Conservation (phyloP, 2,888 invertebrate genomes). For the Aspidiotus rigidus region DNA sequence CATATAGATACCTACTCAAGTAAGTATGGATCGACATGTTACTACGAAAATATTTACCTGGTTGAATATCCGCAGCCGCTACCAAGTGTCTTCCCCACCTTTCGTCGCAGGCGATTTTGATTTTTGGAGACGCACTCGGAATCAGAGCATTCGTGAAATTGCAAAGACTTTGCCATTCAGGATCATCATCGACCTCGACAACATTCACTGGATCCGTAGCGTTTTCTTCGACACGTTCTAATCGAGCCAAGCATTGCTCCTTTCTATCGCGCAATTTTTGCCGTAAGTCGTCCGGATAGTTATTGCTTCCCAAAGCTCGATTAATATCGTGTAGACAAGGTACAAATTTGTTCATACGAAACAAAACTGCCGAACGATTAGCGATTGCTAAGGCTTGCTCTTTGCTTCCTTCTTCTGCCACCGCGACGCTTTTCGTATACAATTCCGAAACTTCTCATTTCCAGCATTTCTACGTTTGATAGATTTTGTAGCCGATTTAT, state of each 20-base stretch:
- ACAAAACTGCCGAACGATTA: conserved; percentile 59
- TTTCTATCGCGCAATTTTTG: conserved; percentile 57
- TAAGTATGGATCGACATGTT: too few species aligned
- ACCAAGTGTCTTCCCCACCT: conserved; percentile 59
- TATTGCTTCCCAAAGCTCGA: conserved; percentile 48
- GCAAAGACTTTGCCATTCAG: too few species aligned
- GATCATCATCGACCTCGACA: too few species aligned
- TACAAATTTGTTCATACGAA: conserved; percentile 52
- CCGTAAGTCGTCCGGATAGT: conserved; percentile 54
- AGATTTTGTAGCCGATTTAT: not conserved
- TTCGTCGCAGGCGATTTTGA: conserved; percentile 51
- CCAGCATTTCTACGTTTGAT: not conserved
- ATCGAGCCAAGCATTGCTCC: conserved; percentile 33
- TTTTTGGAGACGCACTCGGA: conserved; percentile 54
- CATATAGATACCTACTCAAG: too few species aligned
- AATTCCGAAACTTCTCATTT: conserved; percentile 48
- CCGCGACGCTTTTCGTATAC: conserved; percentile 55
- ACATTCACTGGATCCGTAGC: too few species aligned
- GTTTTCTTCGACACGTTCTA: too few species aligned
- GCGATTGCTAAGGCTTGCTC: conserved; percentile 56
- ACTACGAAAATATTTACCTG: conserved; percentile 45
- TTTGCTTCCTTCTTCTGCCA: conserved; percentile 49
- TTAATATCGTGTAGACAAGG: conserved; percentile 57
- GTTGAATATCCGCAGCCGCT: conserved; percentile 56
- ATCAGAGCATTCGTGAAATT: conserved; percentile 42